phyloP scores from a whole-genome alignment of 2,888 invertebrate genomes.

The Dorcus hopei region DNA sequence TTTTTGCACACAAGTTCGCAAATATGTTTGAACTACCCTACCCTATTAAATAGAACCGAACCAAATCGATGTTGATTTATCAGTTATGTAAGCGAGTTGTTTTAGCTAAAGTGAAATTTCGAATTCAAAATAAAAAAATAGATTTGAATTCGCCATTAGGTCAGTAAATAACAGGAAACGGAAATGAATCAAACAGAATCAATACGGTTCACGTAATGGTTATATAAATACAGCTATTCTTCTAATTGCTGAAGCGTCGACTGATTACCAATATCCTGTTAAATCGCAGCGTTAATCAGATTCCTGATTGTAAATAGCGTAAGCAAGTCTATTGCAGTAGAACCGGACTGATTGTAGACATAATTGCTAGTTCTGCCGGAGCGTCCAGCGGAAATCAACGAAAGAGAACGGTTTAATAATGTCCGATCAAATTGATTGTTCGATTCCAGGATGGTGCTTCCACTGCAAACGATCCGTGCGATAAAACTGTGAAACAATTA shows the following conservation, averaged over 20 bases:
- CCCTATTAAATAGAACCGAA: too few relatives aligned
- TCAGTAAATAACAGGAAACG: too few relatives aligned
- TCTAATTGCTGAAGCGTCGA: background rate
- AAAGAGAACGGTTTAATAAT: slow-evolving; percentile 20
- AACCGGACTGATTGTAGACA: slow-evolving; percentile 18
- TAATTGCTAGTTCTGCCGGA: slow-evolving; percentile 22
- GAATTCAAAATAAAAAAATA: too few relatives aligned
- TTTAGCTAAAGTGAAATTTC: too few relatives aligned
- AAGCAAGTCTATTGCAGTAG: background rate
- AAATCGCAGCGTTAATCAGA: background rate
- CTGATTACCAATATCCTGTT: background rate
- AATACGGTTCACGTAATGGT: background rate
- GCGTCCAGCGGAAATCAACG: slow-evolving; percentile 16
- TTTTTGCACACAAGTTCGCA: too few relatives aligned
- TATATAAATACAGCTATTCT: background rate
- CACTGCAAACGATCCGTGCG: slow-evolving; percentile 24
- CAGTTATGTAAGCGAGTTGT: too few relatives aligned
- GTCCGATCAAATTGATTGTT: slow-evolving; percentile 34
- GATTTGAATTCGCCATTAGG: too few relatives aligned
- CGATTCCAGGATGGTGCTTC: slow-evolving; percentile 26
- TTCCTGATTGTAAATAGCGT: background rate
- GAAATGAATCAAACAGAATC: too few relatives aligned
- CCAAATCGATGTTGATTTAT: too few relatives aligned
- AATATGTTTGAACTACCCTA: too few relatives aligned
- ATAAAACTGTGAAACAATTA: slow-evolving; percentile 34